Evolutionary conservation across 2,888 invertebrate genomes (phyloP).

Genomic region (Drosophila demipolita): DNA sequence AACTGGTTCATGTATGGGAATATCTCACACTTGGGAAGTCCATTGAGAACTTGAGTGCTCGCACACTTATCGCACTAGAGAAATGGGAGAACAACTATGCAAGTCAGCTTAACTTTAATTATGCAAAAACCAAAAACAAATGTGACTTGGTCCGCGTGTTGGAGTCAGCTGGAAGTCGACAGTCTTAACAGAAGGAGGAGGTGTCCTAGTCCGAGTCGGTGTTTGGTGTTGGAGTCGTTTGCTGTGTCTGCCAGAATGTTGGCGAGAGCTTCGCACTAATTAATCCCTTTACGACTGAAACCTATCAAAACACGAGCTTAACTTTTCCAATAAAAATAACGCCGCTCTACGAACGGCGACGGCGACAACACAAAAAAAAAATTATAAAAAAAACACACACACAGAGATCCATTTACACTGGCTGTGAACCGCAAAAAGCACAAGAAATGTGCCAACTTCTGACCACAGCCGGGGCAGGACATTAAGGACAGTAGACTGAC

Average conservation of each 20-base stretch:
- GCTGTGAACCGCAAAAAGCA: constrained; percentile 66
- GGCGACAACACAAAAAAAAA: constrained; percentile 42
- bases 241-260: constrained; percentile 56
- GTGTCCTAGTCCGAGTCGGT: constrained; percentile 7
- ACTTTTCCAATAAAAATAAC: constrained; percentile 84
- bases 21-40: constrained; percentile 8
- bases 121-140: constrained; percentile 67
- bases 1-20: background rate
- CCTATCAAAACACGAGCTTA: constrained; percentile 83
- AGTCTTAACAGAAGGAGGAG: constrained; percentile 7
- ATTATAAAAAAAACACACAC: constrained; percentile 28
- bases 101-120: constrained; percentile 74
- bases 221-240: constrained; percentile 5
- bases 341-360: constrained; percentile 57
- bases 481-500: constrained; percentile 38
- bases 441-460: constrained; percentile 73
- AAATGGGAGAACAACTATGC: constrained; percentile 36
- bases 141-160: constrained; percentile 53
- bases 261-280: constrained; percentile 79
- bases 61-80: constrained; percentile 25
- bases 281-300: constrained; percentile 83
- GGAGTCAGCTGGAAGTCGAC: constrained; percentile 10
- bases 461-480: constrained; percentile 69
- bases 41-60: constrained; percentile 26
- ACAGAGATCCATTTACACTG: constrained; percentile 24